A percentile compares a stretch with the other conserved stretches of the same genome.
These are phyloP conservation scores for Galeopterus variegatus DNA, from an alignment of 2,113 vertebrate genomes.

Conservation along the genomic window DNA sequence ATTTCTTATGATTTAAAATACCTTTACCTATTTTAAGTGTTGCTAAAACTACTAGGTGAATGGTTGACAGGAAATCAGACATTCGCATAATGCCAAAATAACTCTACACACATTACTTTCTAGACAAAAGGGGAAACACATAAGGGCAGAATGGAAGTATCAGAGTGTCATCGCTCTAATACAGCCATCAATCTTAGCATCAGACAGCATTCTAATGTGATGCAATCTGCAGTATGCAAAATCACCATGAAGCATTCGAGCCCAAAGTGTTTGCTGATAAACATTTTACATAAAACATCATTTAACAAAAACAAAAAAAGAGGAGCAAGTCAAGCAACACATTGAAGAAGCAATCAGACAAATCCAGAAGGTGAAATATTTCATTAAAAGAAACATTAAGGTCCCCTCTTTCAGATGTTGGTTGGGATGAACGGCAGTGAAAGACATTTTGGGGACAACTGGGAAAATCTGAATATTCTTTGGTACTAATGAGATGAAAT, in stretches of 20 bases:
- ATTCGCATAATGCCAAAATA: neutral
- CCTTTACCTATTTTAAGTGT: neutral
- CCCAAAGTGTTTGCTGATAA: neutral
- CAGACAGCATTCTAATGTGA: neutral
- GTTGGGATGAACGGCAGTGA: neutral
- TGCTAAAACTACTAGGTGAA: neutral
- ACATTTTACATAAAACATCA: neutral
- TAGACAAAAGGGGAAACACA: neutral
- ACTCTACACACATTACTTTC: neutral
- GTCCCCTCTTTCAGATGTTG: neutral
- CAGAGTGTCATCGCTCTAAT: neutral
- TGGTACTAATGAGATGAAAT: conserved; percentile 21
- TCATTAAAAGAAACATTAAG: neutral
- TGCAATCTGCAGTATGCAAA: neutral
- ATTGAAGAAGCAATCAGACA: conserved; percentile 15
- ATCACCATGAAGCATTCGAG: neutral
- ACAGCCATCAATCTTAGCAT: neutral
- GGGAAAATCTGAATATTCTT: neutral
- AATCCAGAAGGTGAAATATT: neutral
- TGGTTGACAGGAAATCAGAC: neutral
- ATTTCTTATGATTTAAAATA: conserved; percentile 4
- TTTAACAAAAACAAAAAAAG: neutral
- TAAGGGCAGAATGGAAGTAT: neutral
- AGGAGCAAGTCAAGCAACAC: neutral
- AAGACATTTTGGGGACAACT: neutral